Base-by-base conservation (phyloP, 35 echinoderm and acorn worm genomes). In the Ptychodera flava region DNA sequence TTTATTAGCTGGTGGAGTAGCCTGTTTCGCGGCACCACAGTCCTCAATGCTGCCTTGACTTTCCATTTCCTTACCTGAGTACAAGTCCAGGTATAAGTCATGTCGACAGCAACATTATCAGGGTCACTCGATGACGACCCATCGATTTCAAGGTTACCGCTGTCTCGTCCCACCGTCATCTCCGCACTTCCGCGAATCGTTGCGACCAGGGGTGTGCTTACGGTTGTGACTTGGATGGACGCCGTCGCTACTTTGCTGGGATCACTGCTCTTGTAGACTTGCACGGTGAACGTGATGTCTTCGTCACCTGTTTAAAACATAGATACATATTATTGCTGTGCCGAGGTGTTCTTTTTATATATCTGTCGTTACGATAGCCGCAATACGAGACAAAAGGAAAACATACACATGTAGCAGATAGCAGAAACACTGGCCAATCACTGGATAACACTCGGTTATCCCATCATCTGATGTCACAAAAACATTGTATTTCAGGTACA, bases 51-150 rank as follows among this genome's bases (percentile, higher is more conserved):
- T n/a, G n/a, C n/a, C n/a, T n/a, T n/a, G n/a, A n/a, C n/a, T n/a
- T n/a, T n/a, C n/a, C n/a, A n/a, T n/a, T n/a, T n/a, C n/a, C 36
- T 77, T 87, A 97, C 95, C 95, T 94, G 89, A 22, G 86, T 10
- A 78, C 95, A 97, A 75, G 88, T 83, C 92, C 92, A 97, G 1
- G 82, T 75, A 31, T 97, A 97, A 6, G 77, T 84, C 92, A 90
- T 86, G 0, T 86, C 92, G 38, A 81, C 37, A 28, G 91, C 87
- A 78, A 91, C 89, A 2, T 89, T 85, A 79, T 97, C 95, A 0
- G 95, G 95, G 82, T 97, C 95, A 80, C 77, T 86, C 0, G 95
- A 93, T 28, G 81, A 38, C 0, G 87, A 85, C 34, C 92, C 95
- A 83, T 91, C 89, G n/a, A 97, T 86, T 1, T 38, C 80, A 16